Evolutionary conservation across 1,140 invertebrate genomes (phyloP), one percentile per base, ranked within the genome.

Genomic region (Formica exsecta): DNA sequence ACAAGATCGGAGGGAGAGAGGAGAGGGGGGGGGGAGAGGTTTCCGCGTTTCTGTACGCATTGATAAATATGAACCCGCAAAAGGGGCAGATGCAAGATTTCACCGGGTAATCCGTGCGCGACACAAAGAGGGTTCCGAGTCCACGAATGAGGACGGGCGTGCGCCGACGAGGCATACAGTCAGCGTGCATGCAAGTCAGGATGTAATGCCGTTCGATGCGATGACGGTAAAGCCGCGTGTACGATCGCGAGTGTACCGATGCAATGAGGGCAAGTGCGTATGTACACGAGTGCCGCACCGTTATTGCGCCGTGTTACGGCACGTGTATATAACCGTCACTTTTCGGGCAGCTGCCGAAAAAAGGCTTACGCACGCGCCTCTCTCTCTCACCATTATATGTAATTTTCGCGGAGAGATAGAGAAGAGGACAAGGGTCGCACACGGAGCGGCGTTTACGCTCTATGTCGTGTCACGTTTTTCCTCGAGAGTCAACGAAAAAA

Each of bases 391-490:
- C 62, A 86, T 89, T 89, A 89, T 83, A 61, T 83, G 51, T 83
- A 89, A 89, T 89, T 89, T 89, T 81, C 84, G 75, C 87, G 48
- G 29, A 85, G 29, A 85, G 66, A 87, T 75, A 71, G 38, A 41
- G 66, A 71, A 41, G 22, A 81, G 77, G 76, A 80, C 44, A 80
- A 80, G 76, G 25, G 62, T 70, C 44, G 76, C 44, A 19, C 62
- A 44, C 32, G 61, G 54, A 29, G 41, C 57, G 22, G n/a, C 29
- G 57, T 13, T 51, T 73, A 59, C 19, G 51, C 29, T 51, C 48
- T 9, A 38, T n/a, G 32, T 19, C 16, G 16, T 29, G 22, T 36
- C 51, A 65, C n/a, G 64, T 44, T 32, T 77, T 65, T 48, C 41
- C 11, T 65, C 19, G 9, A 36, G 2, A 19, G 19, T 36, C 16